These are phyloP conservation scores for Fringilla coelebs DNA, from an alignment of 2,797 vertebrate genomes.

Conservation along the genomic window DNA sequence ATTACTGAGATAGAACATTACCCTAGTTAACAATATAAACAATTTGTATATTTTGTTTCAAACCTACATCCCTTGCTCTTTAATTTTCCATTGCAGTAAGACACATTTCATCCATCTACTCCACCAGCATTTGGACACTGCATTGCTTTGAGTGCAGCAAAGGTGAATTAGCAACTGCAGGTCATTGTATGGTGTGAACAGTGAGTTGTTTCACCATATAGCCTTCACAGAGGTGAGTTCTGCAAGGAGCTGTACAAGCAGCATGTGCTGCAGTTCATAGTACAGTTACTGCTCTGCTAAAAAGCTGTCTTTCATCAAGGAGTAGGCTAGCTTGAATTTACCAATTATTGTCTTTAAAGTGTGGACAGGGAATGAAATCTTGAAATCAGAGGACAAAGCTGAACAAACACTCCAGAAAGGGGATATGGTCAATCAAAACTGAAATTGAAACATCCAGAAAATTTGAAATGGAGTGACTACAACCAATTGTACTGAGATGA, in stretches of 20 bases:
- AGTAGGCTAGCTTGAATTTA: not conserved
- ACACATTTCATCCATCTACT: not conserved
- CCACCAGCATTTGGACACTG: not conserved
- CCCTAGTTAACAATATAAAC: not conserved
- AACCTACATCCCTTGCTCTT: not conserved
- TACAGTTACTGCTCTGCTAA: not conserved
- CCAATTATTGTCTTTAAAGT: not conserved
- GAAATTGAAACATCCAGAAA: not conserved
- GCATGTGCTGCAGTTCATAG: not conserved
- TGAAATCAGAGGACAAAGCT: not conserved
- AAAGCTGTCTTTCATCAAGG: not conserved
- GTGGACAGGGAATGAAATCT: not conserved
- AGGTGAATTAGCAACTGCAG: not conserved
- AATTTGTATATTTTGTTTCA: not conserved
- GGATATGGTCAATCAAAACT: not conserved
- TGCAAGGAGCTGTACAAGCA: not conserved
- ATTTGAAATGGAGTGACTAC: not conserved
- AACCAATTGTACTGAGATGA: not conserved
- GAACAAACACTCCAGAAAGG: not conserved
- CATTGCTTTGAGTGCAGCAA: not conserved
- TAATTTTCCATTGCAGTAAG: not conserved
- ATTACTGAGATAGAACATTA: not conserved
- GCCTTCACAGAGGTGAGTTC: not conserved
- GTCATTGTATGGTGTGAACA: not conserved
- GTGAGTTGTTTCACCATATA: accelerated